Evolutionary conservation across 2,113 vertebrate species (phyloP).

Genomic region (Cynopterus brachyotis): DNA sequence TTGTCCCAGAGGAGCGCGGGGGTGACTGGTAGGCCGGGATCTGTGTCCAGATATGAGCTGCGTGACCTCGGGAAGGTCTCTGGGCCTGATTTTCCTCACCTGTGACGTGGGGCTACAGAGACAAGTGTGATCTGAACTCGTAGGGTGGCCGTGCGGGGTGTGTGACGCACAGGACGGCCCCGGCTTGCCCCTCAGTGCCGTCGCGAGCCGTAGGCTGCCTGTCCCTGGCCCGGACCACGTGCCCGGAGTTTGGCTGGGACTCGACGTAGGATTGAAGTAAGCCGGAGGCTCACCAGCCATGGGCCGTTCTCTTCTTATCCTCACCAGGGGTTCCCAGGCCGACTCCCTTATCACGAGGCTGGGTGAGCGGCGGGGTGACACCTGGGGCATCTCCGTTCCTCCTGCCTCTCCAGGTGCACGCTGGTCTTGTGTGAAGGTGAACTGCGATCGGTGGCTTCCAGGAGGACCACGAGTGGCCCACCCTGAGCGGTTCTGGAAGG

Average conservation of each 20-base stretch:
- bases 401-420: slow-evolving; percentile 60
- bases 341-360: background rate
- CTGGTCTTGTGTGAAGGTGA: slow-evolving; percentile 72
- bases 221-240: background rate
- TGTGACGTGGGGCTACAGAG: background rate
- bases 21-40: background rate
- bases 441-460: slow-evolving; percentile 74
- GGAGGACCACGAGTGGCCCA: slow-evolving; percentile 70
- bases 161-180: background rate
- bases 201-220: background rate
- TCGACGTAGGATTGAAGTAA: background rate
- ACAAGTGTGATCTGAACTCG: background rate
- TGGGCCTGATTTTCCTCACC: background rate
- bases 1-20: background rate
- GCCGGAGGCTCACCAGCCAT: background rate
- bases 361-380: rapidly evolving
- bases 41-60: background rate
- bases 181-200: background rate
- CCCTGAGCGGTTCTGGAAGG: background rate
- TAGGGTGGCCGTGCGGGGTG: rapidly evolving
- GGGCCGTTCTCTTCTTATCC: background rate
- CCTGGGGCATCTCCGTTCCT: background rate
- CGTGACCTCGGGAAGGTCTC: background rate
- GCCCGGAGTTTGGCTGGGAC: background rate
- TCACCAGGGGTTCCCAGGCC: background rate